Conservation (phyloP, 92 coral and sea anemone species). For the Porites rus region DNA sequence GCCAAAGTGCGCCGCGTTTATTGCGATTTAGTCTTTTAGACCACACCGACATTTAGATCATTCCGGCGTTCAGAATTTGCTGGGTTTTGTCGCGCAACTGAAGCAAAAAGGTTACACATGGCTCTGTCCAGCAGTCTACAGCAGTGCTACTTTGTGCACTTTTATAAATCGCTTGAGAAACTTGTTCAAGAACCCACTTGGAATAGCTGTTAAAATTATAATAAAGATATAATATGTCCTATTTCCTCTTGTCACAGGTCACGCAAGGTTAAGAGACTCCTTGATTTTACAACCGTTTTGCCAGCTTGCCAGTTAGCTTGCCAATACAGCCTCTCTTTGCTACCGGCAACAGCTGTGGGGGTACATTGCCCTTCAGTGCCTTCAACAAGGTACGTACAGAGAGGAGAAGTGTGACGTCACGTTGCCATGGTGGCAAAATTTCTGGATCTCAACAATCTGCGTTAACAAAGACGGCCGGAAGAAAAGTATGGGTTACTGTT, state of each 20-base stretch:
- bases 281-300: background rate
- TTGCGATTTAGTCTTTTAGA: background rate
- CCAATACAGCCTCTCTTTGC: too few species aligned
- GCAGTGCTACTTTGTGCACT: background rate
- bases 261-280: constrained; percentile 11
- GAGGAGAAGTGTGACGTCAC: too few species aligned
- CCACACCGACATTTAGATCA: background rate
- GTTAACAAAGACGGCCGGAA: too few species aligned
- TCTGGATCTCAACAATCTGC: too few species aligned
- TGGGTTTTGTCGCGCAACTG: background rate
- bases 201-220: background rate
- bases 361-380: too few species aligned
- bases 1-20: constrained; percentile 18
- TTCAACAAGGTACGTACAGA: too few species aligned
- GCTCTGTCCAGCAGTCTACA: background rate
- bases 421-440: too few species aligned
- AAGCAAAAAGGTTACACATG: background rate
- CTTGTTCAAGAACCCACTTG: background rate
- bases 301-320: too few species aligned
- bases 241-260: background rate
- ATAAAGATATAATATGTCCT: constrained; percentile 2
- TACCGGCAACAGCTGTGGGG: too few species aligned
- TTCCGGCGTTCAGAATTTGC: background rate
- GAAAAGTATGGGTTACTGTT: too few species aligned
- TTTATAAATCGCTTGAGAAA: background rate